Conservation (phyloP, 2,797 vertebrate genomes). For the Falco concolor region DNA sequence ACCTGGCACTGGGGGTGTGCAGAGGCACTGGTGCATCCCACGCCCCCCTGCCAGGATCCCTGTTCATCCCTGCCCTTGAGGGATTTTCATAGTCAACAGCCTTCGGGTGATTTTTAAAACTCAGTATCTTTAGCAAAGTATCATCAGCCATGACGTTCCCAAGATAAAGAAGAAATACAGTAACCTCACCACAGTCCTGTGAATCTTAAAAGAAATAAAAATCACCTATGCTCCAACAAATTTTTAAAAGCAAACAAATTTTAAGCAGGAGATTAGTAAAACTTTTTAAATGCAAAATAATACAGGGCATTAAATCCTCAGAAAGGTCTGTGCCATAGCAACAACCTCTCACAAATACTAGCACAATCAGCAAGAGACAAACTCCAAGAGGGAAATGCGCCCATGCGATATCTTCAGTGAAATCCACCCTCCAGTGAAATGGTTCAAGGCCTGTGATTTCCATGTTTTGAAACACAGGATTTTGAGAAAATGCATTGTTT, state of each 20-base stretch:
- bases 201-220: neutral
- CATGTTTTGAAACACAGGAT: neutral
- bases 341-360: neutral
- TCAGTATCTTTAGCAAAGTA: neutral
- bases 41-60: neutral
- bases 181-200: neutral
- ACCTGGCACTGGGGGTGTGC: accelerated
- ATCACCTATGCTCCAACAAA: neutral
- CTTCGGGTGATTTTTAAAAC: neutral
- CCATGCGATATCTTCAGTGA: neutral
- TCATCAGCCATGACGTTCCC: accelerated
- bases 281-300: neutral
- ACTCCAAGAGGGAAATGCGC: neutral
- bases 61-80: neutral
- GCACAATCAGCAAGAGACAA: neutral
- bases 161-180: neutral
- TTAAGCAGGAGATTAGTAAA: neutral
- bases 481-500: neutral
- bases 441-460: neutral
- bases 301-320: neutral
- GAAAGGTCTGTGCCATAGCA: neutral
- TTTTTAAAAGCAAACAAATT: neutral
- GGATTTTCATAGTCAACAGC: neutral
- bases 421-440: neutral
- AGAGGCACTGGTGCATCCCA: neutral